Conservation (phyloP, 2,888 invertebrate species). For the Myopa testacea region DNA sequence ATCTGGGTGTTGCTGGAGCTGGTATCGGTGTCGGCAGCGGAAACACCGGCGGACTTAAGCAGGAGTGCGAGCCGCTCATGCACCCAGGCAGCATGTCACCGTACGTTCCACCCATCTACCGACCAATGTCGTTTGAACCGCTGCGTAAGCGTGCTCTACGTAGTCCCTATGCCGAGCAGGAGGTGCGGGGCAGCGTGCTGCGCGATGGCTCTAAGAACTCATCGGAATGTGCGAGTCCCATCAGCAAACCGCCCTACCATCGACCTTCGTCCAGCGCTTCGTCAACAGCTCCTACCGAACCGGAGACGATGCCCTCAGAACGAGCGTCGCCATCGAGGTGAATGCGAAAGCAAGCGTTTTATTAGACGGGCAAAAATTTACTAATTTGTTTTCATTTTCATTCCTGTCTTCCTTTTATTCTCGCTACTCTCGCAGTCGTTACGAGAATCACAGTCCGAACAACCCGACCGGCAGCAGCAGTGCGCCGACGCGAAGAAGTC, state of each 20-base stretch:
- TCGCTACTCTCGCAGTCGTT: conserved; percentile 57
- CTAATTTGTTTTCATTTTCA: too few species aligned
- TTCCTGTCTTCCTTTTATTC: neutral
- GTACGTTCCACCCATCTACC: conserved; percentile 68
- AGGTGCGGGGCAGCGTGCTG: conserved; percentile 75
- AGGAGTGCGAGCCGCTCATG: conserved; percentile 69
- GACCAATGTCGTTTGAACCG: conserved; percentile 68
- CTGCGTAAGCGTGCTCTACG: conserved; percentile 72
- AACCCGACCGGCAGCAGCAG: conserved; percentile 65
- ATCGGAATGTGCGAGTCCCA: conserved; percentile 69
- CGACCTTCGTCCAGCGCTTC: conserved; percentile 69
- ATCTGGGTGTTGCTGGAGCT: conserved; percentile 36
- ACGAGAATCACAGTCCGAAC: conserved; percentile 69
- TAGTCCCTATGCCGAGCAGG: conserved; percentile 70
- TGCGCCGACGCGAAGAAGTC: conserved; percentile 53
- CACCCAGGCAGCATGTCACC: conserved; percentile 66
- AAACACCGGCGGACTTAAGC: conserved; percentile 64
- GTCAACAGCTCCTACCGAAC: conserved; percentile 68
- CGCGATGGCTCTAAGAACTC: conserved; percentile 71
- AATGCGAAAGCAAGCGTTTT: conserved; percentile 1
- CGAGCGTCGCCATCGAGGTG: conserved; percentile 59
- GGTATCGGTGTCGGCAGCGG: conserved; percentile 52
- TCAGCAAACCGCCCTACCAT: conserved; percentile 66
- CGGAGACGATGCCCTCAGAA: conserved; percentile 67
- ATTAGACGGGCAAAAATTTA: too few species aligned